Conservation (phyloP, 2,797 vertebrate species). For the Trematomus bernacchii region DNA sequence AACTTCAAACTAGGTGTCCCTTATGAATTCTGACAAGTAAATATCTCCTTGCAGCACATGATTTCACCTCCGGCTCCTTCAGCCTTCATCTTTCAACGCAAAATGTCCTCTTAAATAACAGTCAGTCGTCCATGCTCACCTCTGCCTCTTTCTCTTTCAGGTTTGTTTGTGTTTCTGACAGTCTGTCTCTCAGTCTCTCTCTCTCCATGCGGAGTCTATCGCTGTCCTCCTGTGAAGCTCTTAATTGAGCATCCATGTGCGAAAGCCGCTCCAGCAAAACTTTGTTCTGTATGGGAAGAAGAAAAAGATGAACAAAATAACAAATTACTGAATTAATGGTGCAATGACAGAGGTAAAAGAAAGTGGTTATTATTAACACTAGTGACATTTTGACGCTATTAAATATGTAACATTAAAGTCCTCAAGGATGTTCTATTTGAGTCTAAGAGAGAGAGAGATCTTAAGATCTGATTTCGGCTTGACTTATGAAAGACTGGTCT, state of each 20-base stretch:
- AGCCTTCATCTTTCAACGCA: not conserved
- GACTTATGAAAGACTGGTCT: not conserved
- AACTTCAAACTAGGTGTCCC: conserved; percentile 10
- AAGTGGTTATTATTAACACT: not conserved
- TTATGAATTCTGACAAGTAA: conserved; percentile 36
- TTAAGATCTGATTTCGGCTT: not conserved
- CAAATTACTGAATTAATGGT: not conserved
- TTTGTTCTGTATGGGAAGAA: conserved; percentile 72
- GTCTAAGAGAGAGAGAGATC: not conserved
- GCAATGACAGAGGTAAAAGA: not conserved
- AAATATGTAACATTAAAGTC: not conserved
- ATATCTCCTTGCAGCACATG: not conserved
- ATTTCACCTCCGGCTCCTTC: not conserved
- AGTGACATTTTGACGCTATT: conserved; percentile 1
- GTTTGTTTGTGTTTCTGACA: conserved; percentile 75
- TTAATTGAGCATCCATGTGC: conserved; percentile 76
- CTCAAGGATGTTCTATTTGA: not conserved
- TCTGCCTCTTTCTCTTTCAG: conserved; percentile 83
- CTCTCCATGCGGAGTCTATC: conserved; percentile 76
- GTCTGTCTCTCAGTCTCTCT: conserved; percentile 74
- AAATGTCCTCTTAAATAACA: not conserved
- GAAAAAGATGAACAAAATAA: not conserved
- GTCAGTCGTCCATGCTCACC: conserved; percentile 69
- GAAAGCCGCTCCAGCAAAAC: conserved; percentile 79
- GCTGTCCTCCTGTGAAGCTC: conserved; percentile 76